A percentile compares a stretch with the other conserved stretches of the same genome.
These are phyloP conservation scores for Alsophila aescularia DNA, from an alignment of 2,888 invertebrate species.

Conservation along the genomic window DNA sequence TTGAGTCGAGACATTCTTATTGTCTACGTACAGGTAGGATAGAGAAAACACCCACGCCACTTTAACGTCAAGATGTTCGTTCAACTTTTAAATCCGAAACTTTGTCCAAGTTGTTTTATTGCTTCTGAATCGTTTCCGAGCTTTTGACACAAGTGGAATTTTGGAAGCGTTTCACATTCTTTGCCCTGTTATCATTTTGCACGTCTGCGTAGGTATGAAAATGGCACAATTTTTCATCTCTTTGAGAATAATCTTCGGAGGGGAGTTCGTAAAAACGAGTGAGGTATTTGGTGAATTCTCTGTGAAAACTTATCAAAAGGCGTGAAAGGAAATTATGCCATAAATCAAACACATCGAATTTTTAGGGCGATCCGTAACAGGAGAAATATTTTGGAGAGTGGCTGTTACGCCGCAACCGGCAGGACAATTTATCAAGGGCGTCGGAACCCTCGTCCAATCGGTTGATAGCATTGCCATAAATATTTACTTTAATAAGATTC, in stretches of 20 bases:
- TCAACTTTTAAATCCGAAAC: constrained; percentile 73
- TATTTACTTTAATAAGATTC: constrained; percentile 84
- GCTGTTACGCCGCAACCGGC: constrained; percentile 71
- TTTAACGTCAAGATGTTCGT: constrained; percentile 70
- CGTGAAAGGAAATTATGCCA: constrained; percentile 70
- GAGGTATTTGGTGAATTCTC: constrained; percentile 47
- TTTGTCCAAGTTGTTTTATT: constrained; percentile 58
- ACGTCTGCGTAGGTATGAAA: constrained; percentile 32
- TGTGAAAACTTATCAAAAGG: constrained; percentile 60
- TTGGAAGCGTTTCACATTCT: constrained; percentile 39
- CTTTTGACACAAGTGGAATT: constrained; percentile 53
- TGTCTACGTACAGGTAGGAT: constrained; percentile 78
- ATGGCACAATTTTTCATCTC: constrained; percentile 32
- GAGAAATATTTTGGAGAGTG: constrained; percentile 73
- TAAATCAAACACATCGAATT: constrained; percentile 72
- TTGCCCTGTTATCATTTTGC: constrained; percentile 35
- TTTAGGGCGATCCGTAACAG: constrained; percentile 70
- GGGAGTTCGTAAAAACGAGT: constrained; percentile 43
- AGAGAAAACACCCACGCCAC: constrained; percentile 67
- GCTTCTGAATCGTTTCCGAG: constrained; percentile 52
- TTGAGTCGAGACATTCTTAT: constrained; percentile 79
- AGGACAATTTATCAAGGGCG: constrained; percentile 80
- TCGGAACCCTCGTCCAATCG: constrained; percentile 80
- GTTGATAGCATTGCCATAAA: constrained; percentile 82
- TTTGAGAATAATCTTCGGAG: constrained; percentile 29